Conservation (phyloP, 2,888 invertebrate genomes). For the Phyto melanocephala region DNA sequence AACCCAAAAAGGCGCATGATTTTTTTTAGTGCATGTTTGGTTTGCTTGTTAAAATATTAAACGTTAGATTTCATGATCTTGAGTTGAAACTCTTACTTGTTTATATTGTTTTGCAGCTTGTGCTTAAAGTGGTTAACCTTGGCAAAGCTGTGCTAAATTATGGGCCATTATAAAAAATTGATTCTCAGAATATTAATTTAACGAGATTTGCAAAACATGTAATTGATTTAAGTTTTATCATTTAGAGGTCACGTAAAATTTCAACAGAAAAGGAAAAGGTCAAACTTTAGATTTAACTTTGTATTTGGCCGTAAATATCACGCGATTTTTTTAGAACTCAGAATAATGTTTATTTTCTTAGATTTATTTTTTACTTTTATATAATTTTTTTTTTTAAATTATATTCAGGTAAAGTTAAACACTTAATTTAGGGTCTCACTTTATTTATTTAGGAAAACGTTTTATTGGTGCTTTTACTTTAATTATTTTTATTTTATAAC, state of each 20-base stretch:
- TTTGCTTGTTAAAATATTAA: slow-evolving; percentile 3
- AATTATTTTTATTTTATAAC: too few relatives aligned
- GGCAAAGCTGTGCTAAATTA: slow-evolving; percentile 43
- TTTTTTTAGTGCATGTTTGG: neutral
- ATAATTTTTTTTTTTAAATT: neutral
- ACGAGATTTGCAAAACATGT: neutral
- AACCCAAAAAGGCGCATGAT: neutral
- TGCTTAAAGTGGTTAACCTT: slow-evolving; percentile 64
- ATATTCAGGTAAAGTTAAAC: neutral
- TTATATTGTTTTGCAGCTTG: slow-evolving; percentile 16
- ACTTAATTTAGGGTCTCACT: neutral
- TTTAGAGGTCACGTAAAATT: slow-evolving; percentile 1
- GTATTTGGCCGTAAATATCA: neutral
- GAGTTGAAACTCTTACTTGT: slow-evolving; percentile 9
- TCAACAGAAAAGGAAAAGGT: neutral
- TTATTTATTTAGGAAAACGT: too few relatives aligned
- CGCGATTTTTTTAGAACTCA: neutral
- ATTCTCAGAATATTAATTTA: slow-evolving; percentile 8
- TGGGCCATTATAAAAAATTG: slow-evolving; percentile 13
- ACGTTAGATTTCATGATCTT: neutral
- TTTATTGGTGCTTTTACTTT: neutral
- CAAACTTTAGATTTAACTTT: neutral
- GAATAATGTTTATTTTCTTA: too few relatives aligned
- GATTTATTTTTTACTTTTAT: too few relatives aligned
- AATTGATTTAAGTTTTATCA: neutral